These are phyloP conservation scores for Arge pagana DNA, from an alignment of 2,888 invertebrate species.

Conservation along the genomic window DNA sequence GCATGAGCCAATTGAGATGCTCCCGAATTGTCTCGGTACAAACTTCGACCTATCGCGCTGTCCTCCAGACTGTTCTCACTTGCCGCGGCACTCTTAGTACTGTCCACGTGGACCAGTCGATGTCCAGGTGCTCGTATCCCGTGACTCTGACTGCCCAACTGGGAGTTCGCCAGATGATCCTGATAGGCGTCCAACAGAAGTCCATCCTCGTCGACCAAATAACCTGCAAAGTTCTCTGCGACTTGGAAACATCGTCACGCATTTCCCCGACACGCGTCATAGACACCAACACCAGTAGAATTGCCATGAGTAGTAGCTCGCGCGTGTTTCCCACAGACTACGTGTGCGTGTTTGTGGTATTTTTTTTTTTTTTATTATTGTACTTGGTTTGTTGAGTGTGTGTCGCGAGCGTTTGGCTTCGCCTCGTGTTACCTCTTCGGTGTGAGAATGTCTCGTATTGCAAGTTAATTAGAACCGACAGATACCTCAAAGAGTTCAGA, in stretches of 20 bases:
- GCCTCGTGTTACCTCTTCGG: no score
- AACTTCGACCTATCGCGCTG: conserved; percentile 26
- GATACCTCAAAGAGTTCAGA: no score
- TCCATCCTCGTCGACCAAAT: conserved; percentile 44
- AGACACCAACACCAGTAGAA: conserved; percentile 18
- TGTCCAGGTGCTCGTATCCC: conserved; percentile 4
- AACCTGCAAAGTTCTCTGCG: conserved; percentile 43
- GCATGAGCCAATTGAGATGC: conserved; percentile 25
- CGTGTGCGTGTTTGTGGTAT: no score
- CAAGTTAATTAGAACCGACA: no score
- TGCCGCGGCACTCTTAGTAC: conserved; percentile 38
- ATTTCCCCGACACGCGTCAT: not conserved
- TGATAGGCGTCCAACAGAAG: conserved; percentile 28
- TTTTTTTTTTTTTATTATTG: no score
- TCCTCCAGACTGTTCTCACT: conserved; percentile 45
- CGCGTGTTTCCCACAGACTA: no score
- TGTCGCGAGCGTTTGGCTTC: no score
- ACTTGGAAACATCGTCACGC: conserved; percentile 28
- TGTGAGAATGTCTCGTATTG: no score
- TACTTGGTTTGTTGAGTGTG: no score
- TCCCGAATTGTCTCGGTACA: conserved; percentile 32
- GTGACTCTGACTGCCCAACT: conserved; percentile 21
- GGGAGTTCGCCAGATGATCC: conserved; percentile 28
- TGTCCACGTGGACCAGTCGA: conserved; percentile 36
- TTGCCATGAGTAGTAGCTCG: no score